Conservation (phyloP, 2,797 vertebrate species). For the Myiotriccus ornatus region DNA sequence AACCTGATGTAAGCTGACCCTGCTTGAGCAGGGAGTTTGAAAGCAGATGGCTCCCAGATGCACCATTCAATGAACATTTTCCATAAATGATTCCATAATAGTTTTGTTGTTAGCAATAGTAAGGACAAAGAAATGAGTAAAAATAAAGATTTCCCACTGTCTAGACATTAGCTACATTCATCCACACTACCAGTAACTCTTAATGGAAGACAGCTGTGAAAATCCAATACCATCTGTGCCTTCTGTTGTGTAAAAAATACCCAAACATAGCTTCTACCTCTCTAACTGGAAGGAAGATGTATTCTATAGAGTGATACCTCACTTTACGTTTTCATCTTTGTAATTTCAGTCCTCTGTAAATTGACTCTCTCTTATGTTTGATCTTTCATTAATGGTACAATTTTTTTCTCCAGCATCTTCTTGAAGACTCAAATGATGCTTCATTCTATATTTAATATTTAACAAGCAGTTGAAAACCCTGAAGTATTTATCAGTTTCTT, state of each 20-base stretch:
- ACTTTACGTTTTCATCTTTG: not conserved
- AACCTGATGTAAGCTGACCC: not conserved
- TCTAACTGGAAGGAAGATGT: not conserved
- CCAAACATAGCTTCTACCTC: not conserved
- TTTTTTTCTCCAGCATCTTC: not conserved
- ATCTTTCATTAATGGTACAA: not conserved
- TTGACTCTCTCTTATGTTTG: not conserved
- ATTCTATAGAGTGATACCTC: not conserved
- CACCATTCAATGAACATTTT: not conserved
- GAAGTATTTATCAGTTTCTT: not conserved
- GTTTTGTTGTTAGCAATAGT: not conserved
- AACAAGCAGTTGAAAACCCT: not conserved
- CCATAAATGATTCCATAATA: not conserved
- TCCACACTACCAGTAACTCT: not conserved
- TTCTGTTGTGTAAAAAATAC: not conserved
- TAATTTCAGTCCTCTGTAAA: not conserved
- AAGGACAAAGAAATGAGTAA: not conserved
- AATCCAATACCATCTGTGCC: slow-evolving; percentile 10
- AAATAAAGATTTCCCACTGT: not conserved
- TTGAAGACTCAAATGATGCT: not conserved
- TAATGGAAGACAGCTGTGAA: not conserved
- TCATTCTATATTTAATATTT: not conserved
- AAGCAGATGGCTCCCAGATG: not conserved
- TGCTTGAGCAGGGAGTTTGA: not conserved
- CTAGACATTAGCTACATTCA: not conserved